Base-by-base conservation (phyloP, 2,888 invertebrate genomes). In the Meganola albula region DNA sequence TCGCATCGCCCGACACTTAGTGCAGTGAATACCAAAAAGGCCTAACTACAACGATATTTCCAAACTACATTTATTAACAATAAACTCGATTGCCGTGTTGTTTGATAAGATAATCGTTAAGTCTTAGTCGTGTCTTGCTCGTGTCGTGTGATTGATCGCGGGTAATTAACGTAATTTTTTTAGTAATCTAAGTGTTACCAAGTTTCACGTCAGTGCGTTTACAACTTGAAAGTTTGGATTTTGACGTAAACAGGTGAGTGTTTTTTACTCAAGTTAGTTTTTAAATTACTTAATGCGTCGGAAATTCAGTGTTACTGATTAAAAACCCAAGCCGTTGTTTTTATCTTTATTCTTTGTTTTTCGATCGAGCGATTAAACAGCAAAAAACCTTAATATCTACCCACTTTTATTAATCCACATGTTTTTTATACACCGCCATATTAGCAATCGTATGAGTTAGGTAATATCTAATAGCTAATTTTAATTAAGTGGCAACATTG, bases 111-210 rank as follows among this genome's bases (percentile, higher is more conserved):
- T 79, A 68, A 63, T 51, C 26, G 23, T 37, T 41, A 22, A 38
- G 30, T 32, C 22, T 36, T 63, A 67, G 57, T 67, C 63, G 70
- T 65, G 66, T 50, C 59, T 71, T 72, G 70, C 54, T 50, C 74
- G 74, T 79, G 76, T 44, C 54, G 55, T 69, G 82, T 78, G 75
- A 69, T 71, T 54, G 63, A 68, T 65, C 53, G 67, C 53, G 57
- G 53, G 51, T 52, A 51, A 49, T 57, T 53, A 64, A 55, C 58
- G 34, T 31, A 42, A 24, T 42, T 35, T 33, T 42, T 38, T 37
- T 31, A 40, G 37, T 36, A 28, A 35, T 44, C 44, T 56, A 44
- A 63, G 67, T 69, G 72, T 56, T 68, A 57, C 53, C 53, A 52
- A 64, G 58, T 67, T 69, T 65, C 54, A 52, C 44, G 51, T 55